Percentiles rank a stretch among this genome's conserved stretches.
phyloP scores from a whole-genome alignment of 2,797 vertebrate genomes.

The Sebastes iracundus region DNA sequence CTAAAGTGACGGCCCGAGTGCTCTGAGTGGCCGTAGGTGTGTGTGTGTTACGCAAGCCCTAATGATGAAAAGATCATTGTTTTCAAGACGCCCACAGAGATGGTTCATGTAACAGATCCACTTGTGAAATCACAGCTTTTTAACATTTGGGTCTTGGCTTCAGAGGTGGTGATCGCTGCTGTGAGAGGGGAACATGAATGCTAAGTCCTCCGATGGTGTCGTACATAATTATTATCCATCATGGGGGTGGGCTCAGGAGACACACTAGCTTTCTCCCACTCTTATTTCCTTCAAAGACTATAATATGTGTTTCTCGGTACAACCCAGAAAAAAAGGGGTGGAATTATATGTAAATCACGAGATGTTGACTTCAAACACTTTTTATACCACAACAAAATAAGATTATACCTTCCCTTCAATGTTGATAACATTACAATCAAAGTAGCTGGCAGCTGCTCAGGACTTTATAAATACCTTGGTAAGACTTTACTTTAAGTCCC shows the following conservation, averaged over 20 bases:
- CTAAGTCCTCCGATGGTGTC: not conserved
- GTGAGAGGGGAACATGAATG: conserved; percentile 6
- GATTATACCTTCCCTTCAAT: not conserved
- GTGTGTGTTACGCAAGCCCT: conserved; percentile 66
- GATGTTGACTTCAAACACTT: not conserved
- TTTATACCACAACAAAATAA: not conserved
- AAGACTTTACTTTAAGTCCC: not conserved
- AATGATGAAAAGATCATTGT: conserved; percentile 73
- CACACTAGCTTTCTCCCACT: not conserved
- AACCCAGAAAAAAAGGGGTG: not conserved
- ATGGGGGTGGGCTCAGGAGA: not conserved
- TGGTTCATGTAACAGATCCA: conserved; percentile 58
- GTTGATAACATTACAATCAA: not conserved
- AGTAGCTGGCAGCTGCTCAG: not conserved
- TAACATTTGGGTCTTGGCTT: conserved; percentile 63
- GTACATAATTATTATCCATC: not conserved
- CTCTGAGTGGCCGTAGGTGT: conserved; percentile 67
- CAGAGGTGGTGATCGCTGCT: conserved; percentile 39
- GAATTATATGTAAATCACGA: not conserved
- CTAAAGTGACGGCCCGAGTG: conserved; percentile 25
- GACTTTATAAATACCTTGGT: not conserved
- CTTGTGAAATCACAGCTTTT: conserved; percentile 71
- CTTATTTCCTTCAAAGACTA: not conserved
- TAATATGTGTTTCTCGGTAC: not conserved
- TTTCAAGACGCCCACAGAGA: conserved; percentile 64